Evolutionary conservation across 2,888 invertebrate genomes (phyloP).

Genomic region (Orthonychiurus folsomi): DNA sequence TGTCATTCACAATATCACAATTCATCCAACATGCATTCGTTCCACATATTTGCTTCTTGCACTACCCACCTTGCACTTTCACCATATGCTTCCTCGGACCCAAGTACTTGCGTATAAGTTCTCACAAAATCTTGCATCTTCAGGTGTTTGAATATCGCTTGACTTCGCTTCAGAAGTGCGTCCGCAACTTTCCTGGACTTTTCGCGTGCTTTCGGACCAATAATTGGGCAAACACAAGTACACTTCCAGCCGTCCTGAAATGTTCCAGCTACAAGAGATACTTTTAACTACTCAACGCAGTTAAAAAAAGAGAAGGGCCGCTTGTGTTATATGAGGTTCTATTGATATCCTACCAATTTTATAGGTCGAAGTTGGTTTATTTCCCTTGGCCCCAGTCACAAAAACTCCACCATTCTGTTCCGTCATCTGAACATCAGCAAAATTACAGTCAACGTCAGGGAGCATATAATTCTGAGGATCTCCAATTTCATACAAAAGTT

Average conservation of each 20-base stretch:
- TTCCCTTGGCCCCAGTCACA: slow-evolving; percentile 46
- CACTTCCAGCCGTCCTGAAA: slow-evolving; percentile 47
- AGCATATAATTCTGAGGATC: slow-evolving; percentile 47
- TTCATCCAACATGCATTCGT: too few relatives aligned
- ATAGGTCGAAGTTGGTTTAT: slow-evolving; percentile 44
- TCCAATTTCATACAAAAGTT: slow-evolving; percentile 48
- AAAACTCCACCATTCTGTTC: slow-evolving; percentile 41
- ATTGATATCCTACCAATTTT: slow-evolving; percentile 43
- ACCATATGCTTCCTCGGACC: slow-evolving; percentile 46
- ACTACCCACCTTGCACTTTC: slow-evolving; percentile 41
- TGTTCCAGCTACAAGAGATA: slow-evolving; percentile 43
- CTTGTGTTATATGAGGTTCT: too few relatives aligned
- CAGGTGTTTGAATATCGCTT: slow-evolving; percentile 39
- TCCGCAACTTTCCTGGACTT: slow-evolving; percentile 47
- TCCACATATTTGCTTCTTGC: too few relatives aligned
- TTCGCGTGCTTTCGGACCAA: slow-evolving; percentile 45
- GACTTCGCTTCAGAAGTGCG: slow-evolving; percentile 45
- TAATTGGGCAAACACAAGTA: slow-evolving; percentile 45
- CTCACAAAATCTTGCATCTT: slow-evolving; percentile 45
- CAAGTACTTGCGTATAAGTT: slow-evolving; percentile 45
- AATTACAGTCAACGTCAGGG: slow-evolving; percentile 49
- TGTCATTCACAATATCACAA: background rate
- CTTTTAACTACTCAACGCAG: background rate
- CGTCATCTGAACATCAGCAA: slow-evolving; percentile 43
- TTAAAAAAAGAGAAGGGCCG: background rate